Base-by-base conservation (phyloP, 2,113 vertebrate genomes). In the Raja brachyura region DNA sequence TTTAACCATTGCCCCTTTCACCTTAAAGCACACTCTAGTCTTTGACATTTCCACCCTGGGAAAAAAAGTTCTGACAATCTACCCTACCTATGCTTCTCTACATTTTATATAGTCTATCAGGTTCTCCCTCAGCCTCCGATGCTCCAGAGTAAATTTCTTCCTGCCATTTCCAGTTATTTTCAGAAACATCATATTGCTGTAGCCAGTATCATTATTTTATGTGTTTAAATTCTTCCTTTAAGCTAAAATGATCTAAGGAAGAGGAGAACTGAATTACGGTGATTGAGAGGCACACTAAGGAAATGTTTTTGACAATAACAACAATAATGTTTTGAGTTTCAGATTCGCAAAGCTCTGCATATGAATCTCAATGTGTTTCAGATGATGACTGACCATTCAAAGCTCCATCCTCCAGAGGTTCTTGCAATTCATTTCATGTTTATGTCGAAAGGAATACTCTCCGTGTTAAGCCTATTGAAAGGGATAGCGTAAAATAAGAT, bases 391-490 rank as follows among this genome's bases (percentile, higher is more conserved):
- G 68, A 48, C 33, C 90, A 92, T 54, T 92, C 90, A 70, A 33
- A 74, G 22, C 33, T 68, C 66, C 18, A 92, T 73, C 31, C 90
- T 28, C 68, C 90, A 74, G 31, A 92, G 90, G 68, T 92, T 73
- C 25, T 28, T 92, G 90, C 90, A 92, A 73, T 92, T 92, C 61
- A 92, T 92, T 92, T 92, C 39, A 74, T 92, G 66, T 74, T 92
- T 92, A 73, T 48, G 83, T 63, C 59, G 90, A 73, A 92, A 92
- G 90, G 22, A 92, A 73, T 74, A 68, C 33, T 70, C 66, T 74
- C 68, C 33, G 68, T 92, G 90, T 25, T 73, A 73, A 92, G 90
- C 90, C 90, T 73, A 13, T 48, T 92, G 68, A 92, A 92, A 92
- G 18, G 39, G 39, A 92, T 74, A 14, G 68, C 63, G 25, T 92